These are phyloP conservation scores for Sceloporus tristichus DNA, from an alignment of 2,113 vertebrate genomes.

Conservation along the genomic window DNA sequence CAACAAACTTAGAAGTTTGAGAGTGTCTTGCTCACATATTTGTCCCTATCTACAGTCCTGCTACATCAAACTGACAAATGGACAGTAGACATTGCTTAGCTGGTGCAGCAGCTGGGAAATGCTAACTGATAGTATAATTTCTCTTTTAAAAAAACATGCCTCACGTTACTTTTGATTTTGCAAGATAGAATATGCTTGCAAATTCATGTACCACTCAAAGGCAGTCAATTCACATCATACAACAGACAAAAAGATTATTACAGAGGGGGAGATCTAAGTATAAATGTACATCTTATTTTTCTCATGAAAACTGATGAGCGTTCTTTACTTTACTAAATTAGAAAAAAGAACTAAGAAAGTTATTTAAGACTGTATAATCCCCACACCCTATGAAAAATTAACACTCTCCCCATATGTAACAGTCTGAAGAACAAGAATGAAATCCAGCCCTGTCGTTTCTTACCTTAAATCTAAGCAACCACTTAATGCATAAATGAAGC, in stretches of 20 bases:
- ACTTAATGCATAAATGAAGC: conserved; percentile 94
- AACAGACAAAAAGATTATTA: conserved; percentile 85
- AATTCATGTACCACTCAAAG: conserved; percentile 52
- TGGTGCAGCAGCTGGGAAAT: background rate
- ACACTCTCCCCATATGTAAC: conserved; percentile 82
- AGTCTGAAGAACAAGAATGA: conserved; percentile 79
- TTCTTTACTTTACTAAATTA: conserved; percentile 39
- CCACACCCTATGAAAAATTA: conserved; percentile 6
- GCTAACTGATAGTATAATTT: background rate
- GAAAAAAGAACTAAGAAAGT: background rate
- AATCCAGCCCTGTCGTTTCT: conserved; percentile 87
- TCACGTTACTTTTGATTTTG: conserved; percentile 50
- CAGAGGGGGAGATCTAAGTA: conserved; percentile 77
- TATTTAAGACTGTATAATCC: background rate
- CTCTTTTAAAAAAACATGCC: conserved; percentile 22
- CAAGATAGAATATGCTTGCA: conserved; percentile 50
- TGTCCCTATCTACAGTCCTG: background rate
- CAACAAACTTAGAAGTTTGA: background rate
- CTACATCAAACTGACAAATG: background rate
- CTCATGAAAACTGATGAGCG: conserved; percentile 41
- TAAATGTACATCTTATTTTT: conserved; percentile 42
- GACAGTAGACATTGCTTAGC: background rate
- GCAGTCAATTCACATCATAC: conserved; percentile 74
- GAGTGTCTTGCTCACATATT: background rate
- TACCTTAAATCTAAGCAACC: conserved; percentile 99